Evolutionary conservation across 2,113 vertebrate genomes (phyloP).

Genomic region (Corvus moneduloides): DNA sequence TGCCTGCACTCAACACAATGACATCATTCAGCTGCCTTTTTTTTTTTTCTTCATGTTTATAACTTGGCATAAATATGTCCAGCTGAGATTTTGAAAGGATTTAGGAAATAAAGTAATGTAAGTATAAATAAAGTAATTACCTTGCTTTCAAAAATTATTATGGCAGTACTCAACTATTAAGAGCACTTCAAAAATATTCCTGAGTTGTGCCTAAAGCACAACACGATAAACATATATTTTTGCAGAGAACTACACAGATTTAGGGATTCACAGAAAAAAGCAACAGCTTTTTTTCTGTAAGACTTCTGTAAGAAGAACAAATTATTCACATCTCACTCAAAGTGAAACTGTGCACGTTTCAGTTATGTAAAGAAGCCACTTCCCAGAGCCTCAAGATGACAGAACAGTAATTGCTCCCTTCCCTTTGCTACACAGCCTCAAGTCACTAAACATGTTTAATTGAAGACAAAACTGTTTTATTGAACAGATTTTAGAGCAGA

Average conservation of each 20-base stretch:
- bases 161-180: not conserved
- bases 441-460: not conserved
- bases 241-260: not conserved
- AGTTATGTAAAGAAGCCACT: conserved; percentile 39
- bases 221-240: not conserved
- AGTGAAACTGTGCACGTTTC: conserved; percentile 29
- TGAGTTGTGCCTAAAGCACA: not conserved
- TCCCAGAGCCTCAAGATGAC: not conserved
- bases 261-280: not conserved
- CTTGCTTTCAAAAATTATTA: not conserved
- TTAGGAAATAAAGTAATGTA: not conserved
- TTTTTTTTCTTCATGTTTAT: not conserved
- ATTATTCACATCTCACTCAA: conserved; percentile 21
- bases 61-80: conserved; percentile 3
- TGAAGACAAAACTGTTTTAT: not conserved
- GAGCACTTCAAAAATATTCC: not conserved
- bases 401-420: not conserved
- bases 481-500: not conserved
- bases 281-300: not conserved
- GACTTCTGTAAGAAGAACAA: not conserved
- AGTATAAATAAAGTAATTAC: not conserved
- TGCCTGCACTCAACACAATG: not conserved
- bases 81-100: conserved; percentile 6
- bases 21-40: conserved; percentile 5
- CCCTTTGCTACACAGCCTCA: not conserved